phyloP scores from a whole-genome alignment of 2,888 invertebrate genomes.

The Polydrusus tereticollis region DNA sequence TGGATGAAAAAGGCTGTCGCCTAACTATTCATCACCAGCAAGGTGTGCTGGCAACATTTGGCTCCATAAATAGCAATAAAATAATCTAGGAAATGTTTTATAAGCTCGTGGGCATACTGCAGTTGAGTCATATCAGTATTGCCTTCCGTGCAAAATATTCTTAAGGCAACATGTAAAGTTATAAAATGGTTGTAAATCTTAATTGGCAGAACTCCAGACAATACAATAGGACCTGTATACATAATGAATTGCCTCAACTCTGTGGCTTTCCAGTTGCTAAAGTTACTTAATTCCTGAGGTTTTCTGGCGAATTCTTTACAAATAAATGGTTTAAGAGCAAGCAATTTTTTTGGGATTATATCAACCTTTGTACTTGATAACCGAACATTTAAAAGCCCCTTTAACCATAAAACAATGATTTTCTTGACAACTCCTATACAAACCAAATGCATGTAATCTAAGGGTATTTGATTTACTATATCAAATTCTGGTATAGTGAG shows the following conservation, averaged over 20 bases:
- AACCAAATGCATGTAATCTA: neutral
- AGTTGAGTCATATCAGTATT: too few relatives aligned
- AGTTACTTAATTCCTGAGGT: neutral
- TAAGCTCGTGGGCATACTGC: neutral
- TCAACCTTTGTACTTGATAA: neutral
- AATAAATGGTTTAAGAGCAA: neutral
- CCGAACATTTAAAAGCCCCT: neutral
- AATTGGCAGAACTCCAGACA: neutral
- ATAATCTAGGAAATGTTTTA: neutral
- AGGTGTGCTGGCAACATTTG: neutral
- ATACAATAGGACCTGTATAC: neutral
- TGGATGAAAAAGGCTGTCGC: too few relatives aligned
- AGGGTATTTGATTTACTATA: neutral
- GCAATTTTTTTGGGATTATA: neutral
- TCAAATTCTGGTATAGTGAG: neutral
- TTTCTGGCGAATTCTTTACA: neutral
- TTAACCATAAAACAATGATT: neutral
- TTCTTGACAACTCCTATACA: neutral
- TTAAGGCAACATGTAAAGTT: neutral
- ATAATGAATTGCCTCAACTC: neutral
- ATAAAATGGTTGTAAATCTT: neutral
- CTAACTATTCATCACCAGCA: too few relatives aligned
- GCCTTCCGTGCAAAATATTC: too few relatives aligned
- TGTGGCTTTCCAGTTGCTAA: neutral
- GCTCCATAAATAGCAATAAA: neutral